These are phyloP conservation scores for Hylomyscus alleni DNA, from an alignment of 2,797 vertebrate genomes.

Conservation along the genomic window DNA sequence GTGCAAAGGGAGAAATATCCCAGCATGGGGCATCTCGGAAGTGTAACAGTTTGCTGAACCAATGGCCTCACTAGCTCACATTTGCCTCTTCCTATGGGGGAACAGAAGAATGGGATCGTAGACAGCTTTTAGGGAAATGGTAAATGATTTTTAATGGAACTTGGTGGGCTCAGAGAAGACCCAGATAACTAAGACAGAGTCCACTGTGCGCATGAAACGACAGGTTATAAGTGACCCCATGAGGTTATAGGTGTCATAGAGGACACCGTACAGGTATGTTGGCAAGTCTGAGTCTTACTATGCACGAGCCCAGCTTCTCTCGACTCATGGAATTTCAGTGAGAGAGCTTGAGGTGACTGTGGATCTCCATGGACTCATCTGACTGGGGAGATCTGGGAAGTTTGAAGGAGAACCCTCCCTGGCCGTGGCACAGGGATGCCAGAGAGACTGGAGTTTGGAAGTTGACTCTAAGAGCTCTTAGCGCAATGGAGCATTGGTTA, in stretches of 20 bases:
- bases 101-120: not conserved
- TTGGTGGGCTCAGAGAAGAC: not conserved
- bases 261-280: not conserved
- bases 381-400: not conserved
- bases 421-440: no score
- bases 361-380: not conserved
- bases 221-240: no score
- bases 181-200: not conserved
- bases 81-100: not conserved
- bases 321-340: not conserved
- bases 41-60: not conserved
- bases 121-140: not conserved
- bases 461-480: not conserved
- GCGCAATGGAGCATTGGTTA: not conserved
- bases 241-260: no score
- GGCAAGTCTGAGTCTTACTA: not conserved
- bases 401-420: not conserved
- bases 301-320: not conserved
- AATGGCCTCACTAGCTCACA: not conserved
- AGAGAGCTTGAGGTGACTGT: not conserved
- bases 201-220: not conserved
- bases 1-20: no score
- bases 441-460: not conserved
- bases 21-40: not conserved
- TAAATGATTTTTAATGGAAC: not conserved